Evolutionary conservation across 2,888 invertebrate genomes (phyloP), one percentile per base, ranked within the genome.

Genomic region (Cenopis cana): DNA sequence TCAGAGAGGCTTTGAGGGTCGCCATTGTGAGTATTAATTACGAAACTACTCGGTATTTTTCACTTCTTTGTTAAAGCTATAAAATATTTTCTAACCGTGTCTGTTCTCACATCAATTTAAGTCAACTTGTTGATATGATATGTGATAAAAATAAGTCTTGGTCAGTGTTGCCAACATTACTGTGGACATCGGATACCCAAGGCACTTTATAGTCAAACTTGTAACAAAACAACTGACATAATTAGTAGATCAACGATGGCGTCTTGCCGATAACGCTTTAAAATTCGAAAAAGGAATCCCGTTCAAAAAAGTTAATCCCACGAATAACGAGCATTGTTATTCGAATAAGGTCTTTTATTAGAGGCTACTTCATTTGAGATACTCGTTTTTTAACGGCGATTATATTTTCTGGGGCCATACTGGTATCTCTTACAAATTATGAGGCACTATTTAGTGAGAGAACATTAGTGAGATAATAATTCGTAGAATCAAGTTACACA

Each of bases 401-500:
- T 74, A 76, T 77, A 67, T 75, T 74, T 77, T 74, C 77, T 78
- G 73, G 73, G 77, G 77, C 79, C 77, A 81, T 79, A 79, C 82
- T 80, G 82, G 82, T 81, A 82, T 86, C 78, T 87, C 81, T 82
- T 81, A 86, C 81, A 83, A 84, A 85, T 89, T 87, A 88, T 84
- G 86, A 84, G 81, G 81, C 80, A 84, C 79, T 83, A 80, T 84
- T 85, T 86, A 81, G 82, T 82, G 81, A 81, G 77, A 76, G 80
- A 80, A 84, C 87, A 85, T 87, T 88, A 89, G 86, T 85, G 77
- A 89, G 89, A 88, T 87, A 88, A 88, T 85, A 85, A 85, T 89
- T 89, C 89, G 77, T 78, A 82, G 91, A 90, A 91, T 87, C 84
- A 85, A 80, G 83, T 86, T 86, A 88, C 87, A 81, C 69, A 69